These are phyloP conservation scores for Reinhardtius hippoglossoides DNA, from an alignment of 2,113 vertebrate genomes.

Conservation along the genomic window DNA sequence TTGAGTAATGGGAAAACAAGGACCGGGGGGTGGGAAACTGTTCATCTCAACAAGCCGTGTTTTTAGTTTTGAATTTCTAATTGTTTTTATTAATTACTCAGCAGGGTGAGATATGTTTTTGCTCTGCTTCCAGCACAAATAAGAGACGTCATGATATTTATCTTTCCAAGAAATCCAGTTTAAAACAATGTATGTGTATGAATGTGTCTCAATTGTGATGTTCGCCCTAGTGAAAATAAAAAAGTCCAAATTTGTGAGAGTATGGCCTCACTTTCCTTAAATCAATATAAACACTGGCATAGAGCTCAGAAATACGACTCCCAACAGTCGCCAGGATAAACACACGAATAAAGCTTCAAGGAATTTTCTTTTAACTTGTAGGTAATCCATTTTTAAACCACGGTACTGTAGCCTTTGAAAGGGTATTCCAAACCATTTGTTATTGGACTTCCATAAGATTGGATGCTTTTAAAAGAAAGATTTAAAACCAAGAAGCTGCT, in stretches of 20 bases:
- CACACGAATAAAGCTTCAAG: not conserved
- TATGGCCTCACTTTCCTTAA: not conserved
- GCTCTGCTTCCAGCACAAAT: not conserved
- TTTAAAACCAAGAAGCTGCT: not conserved
- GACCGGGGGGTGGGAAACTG: not conserved
- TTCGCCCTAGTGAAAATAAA: not conserved
- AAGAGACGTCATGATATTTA: not conserved
- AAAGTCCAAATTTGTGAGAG: constrained; percentile 2
- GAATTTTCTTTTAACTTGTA: too few species aligned
- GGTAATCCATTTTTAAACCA: not conserved
- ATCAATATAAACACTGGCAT: not conserved
- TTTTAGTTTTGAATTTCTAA: not conserved
- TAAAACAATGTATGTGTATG: not conserved
- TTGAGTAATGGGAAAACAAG: constrained; percentile 7
- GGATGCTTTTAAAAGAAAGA: not conserved
- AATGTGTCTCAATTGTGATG: not conserved
- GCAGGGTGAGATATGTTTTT: not conserved
- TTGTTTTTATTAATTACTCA: not conserved
- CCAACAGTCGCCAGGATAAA: not conserved
- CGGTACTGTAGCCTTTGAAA: not conserved
- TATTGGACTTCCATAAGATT: not conserved
- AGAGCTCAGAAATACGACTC: not conserved
- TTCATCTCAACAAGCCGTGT: not conserved
- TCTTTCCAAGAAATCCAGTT: not conserved
- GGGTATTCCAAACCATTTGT: too few species aligned